These are phyloP conservation scores for Champsocephalus gunnari DNA, from an alignment of 2,797 vertebrate genomes.

Conservation along the genomic window DNA sequence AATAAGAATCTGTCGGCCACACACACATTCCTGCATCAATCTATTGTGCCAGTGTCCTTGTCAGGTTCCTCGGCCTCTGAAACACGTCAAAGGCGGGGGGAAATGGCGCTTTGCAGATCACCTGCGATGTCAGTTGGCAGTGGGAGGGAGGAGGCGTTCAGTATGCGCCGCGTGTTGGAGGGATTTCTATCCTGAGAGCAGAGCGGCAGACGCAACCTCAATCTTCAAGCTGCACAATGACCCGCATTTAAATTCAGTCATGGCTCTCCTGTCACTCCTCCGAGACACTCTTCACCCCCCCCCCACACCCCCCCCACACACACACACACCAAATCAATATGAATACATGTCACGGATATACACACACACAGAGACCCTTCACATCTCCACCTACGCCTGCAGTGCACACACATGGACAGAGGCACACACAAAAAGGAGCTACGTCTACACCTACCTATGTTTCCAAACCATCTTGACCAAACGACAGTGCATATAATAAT, in stretches of 20 bases:
- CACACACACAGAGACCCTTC: neutral
- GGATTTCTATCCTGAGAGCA: constrained; percentile 54
- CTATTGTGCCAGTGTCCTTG: constrained; percentile 66
- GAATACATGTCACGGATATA: constrained; percentile 8
- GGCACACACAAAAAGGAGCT: neutral
- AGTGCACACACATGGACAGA: neutral
- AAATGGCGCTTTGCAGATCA: constrained; percentile 22
- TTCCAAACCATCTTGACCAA: too few species aligned
- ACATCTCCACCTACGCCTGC: neutral
- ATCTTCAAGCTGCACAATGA: constrained; percentile 45
- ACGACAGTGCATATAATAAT: too few species aligned
- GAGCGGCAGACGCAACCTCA: constrained; percentile 36
- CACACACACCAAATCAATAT: constrained; percentile 3
- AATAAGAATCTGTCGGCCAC: constrained; percentile 52
- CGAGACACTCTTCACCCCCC: constrained; percentile 11
- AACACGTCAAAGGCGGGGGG: constrained; percentile 41
- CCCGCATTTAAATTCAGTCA: constrained; percentile 57
- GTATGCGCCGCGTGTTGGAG: constrained; percentile 41
- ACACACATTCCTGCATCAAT: constrained; percentile 66
- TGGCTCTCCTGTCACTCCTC: constrained; percentile 27
- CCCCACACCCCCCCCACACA: constrained; percentile 19
- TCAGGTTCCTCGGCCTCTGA: constrained; percentile 36
- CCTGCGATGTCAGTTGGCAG: constrained; percentile 25
- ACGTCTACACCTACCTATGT: too few species aligned
- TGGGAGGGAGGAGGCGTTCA: constrained; percentile 31